Evolutionary conservation across 1,140 invertebrate genomes (phyloP).

Genomic region (Pachyrhynchus sulphureomaculatus): DNA sequence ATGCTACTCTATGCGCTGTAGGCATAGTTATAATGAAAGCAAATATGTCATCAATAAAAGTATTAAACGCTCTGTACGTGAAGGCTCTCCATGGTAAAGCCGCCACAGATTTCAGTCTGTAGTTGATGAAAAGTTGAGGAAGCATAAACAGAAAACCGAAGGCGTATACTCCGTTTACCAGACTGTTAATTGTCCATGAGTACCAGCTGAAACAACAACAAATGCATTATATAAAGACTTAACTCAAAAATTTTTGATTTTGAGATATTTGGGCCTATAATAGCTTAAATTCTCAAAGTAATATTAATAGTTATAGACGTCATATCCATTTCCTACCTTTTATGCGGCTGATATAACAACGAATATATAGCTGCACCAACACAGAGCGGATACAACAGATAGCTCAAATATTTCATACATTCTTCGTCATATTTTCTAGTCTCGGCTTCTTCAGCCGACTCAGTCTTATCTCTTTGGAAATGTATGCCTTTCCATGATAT

Average conservation of each 20-base stretch:
- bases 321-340: no score
- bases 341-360: conserved; percentile 87
- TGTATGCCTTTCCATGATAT: conserved; percentile 54
- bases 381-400: conserved; percentile 90
- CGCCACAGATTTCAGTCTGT: conserved; percentile 97
- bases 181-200: conserved; percentile 90
- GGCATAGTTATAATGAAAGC: conserved; percentile 99
- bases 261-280: no score
- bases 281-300: no score
- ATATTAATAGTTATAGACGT: no score
- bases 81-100: conserved; percentile 97
- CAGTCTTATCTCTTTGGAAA: conserved; percentile 47
- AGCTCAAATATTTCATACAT: conserved; percentile 88
- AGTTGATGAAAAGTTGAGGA: conserved; percentile 98
- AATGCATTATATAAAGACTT: no score
- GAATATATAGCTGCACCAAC: conserved; percentile 87
- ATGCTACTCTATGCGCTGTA: conserved; percentile 92
- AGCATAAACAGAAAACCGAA: conserved; percentile 99
- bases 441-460: conserved; percentile 68
- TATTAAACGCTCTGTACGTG: conserved; percentile 99
- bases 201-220: conserved; percentile 90
- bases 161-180: conserved; percentile 96
- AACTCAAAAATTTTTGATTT: no score
- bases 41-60: conserved; percentile 98
- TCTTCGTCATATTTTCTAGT: conserved; percentile 87